Evolutionary conservation across 2,888 invertebrate genomes (phyloP).

Genomic region (Cryptocephalus moraei): DNA sequence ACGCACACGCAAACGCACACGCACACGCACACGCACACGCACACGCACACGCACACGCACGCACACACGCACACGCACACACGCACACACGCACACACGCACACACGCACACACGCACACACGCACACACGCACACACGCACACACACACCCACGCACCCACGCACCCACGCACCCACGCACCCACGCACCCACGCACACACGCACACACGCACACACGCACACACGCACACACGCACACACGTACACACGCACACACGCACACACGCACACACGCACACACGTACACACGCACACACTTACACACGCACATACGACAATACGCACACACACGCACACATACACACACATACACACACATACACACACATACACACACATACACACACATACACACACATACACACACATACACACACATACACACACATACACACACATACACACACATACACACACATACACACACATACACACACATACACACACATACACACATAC

Average conservation of each 20-base stretch:
- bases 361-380: slow-evolving; percentile 1
- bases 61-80: not conserved
- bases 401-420: slow-evolving; percentile 1
- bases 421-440: not conserved
- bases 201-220: slow-evolving; percentile 1
- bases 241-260: not conserved
- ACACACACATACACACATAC: slow-evolving; percentile 1
- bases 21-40: slow-evolving; percentile 1
- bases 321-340: slow-evolving; percentile 1
- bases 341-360: slow-evolving; percentile 1
- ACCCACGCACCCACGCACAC: slow-evolving; percentile 1
- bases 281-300: not conserved
- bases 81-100: not conserved
- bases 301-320: slow-evolving; percentile 1
- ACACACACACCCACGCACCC: not conserved
- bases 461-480: slow-evolving; percentile 1
- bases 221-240: slow-evolving; percentile 1
- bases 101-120: not conserved
- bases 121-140: no score
- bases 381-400: slow-evolving; percentile 1
- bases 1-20: not conserved
- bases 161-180: slow-evolving; percentile 1
- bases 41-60: not conserved
- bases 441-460: not conserved
- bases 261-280: not conserved